phyloP scores from a whole-genome alignment of 2,113 vertebrate genomes.

The Platysteira castanea region DNA sequence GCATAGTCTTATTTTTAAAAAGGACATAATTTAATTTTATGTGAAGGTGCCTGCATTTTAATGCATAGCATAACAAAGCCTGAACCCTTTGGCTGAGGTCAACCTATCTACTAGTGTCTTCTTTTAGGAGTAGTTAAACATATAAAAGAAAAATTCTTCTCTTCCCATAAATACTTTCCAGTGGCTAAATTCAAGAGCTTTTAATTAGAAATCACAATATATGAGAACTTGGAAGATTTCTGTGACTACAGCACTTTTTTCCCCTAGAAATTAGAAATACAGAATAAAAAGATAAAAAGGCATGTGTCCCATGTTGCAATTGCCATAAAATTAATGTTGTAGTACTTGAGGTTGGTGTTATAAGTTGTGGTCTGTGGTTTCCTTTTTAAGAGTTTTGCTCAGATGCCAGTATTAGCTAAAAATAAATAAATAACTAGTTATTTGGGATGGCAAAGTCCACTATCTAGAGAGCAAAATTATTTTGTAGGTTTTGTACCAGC shows the following conservation, averaged over 20 bases:
- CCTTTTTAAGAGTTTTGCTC: background rate
- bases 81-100: background rate
- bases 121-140: background rate
- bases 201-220: background rate
- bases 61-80: background rate
- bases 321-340: background rate
- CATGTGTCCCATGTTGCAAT: background rate
- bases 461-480: background rate
- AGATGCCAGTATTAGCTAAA: background rate
- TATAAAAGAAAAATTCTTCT: background rate
- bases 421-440: background rate
- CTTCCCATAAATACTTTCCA: background rate
- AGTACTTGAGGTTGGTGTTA: background rate
- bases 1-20: background rate
- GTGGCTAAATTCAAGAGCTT: background rate
- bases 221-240: background rate
- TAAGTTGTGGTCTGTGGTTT: background rate
- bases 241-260: background rate
- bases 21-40: slow-evolving; percentile 16
- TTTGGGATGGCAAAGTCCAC: background rate
- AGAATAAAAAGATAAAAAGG: background rate
- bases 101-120: background rate
- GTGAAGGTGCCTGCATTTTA: background rate
- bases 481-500: background rate
- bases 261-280: background rate